phyloP scores from a whole-genome alignment of 2,888 invertebrate species.

The Scaptomyza parva region DNA sequence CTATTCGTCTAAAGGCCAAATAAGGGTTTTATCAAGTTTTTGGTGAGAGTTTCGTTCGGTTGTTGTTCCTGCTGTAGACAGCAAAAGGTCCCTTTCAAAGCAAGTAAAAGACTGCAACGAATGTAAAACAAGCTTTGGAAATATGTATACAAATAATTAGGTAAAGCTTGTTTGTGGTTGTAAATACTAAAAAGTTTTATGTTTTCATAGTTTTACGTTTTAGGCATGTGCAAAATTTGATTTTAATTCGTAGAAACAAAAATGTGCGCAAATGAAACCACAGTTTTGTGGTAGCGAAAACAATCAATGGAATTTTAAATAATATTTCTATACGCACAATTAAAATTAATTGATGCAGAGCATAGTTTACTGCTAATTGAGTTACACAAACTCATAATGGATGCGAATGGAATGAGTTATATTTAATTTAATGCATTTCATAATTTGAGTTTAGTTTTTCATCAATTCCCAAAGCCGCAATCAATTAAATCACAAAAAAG shows the following conservation, averaged over 20 bases:
- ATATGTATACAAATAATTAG: not conserved
- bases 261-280: not conserved
- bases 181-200: too few species aligned
- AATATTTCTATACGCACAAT: not conserved
- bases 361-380: not conserved
- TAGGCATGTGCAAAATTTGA: not conserved
- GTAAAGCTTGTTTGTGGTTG: not conserved
- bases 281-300: not conserved
- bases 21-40: conserved; percentile 21
- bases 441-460: conserved; percentile 4
- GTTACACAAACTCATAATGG: not conserved
- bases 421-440: not conserved
- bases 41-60: not conserved
- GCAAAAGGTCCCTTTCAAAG: not conserved
- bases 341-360: conserved; percentile 11
- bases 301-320: not conserved
- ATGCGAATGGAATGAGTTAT: not conserved
- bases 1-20: conserved; percentile 36
- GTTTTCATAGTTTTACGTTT: not conserved
- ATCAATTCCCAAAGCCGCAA: conserved; percentile 32
- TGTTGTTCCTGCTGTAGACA: conserved; percentile 10
- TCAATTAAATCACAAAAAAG: conserved; percentile 33
- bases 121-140: conserved; percentile 13
- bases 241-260: too few species aligned
- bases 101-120: conserved; percentile 7